Percentiles rank a stretch among this genome's conserved stretches.
These are phyloP conservation scores for Myiagra hebetior DNA, from an alignment of 2,113 vertebrate species.

Conservation along the genomic window DNA sequence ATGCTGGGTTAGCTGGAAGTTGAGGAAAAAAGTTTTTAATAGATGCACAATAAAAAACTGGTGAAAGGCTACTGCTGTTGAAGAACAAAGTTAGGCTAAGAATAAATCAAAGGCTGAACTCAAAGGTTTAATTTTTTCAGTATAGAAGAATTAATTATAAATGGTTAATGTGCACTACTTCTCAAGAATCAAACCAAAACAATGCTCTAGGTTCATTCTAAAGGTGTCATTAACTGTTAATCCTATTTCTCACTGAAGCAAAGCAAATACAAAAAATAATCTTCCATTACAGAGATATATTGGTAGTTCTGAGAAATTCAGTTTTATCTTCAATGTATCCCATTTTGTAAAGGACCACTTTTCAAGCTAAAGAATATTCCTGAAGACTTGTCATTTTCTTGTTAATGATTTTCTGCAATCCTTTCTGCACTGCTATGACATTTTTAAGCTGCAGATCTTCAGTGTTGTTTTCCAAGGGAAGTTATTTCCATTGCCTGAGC, in stretches of 20 bases:
- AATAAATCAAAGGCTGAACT: neutral
- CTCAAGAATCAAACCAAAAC: neutral
- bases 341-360: neutral
- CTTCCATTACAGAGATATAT: neutral
- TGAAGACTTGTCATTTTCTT: neutral
- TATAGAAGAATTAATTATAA: neutral
- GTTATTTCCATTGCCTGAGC: conserved; percentile 19
- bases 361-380: neutral
- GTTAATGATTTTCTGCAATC: neutral
- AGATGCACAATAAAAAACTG: neutral
- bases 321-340: neutral
- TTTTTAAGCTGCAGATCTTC: neutral
- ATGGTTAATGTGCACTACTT: neutral
- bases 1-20: neutral
- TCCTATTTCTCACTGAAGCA: neutral
- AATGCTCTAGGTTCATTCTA: neutral
- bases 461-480: conserved; percentile 15
- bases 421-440: neutral
- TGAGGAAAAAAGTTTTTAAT: neutral
- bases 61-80: neutral
- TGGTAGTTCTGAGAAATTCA: neutral
- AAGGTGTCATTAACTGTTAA: neutral
- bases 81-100: neutral
- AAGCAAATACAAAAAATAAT: neutral
- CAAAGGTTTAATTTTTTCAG: neutral